phyloP scores from a whole-genome alignment of 2,113 vertebrate species.

The Pyrgilauda ruficollis region DNA sequence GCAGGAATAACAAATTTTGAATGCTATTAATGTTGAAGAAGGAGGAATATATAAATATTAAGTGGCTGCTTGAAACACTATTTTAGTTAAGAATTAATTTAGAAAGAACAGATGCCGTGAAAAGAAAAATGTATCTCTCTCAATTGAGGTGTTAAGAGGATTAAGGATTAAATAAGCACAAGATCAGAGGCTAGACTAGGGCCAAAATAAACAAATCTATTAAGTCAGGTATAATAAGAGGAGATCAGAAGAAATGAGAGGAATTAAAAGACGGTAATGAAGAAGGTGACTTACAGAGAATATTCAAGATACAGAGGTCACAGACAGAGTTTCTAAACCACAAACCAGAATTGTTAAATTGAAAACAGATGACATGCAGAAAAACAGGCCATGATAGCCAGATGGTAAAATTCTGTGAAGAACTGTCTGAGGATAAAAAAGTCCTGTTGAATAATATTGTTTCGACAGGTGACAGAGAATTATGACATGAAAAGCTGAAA shows the following conservation, averaged over 20 bases:
- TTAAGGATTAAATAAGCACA: constrained; percentile 32
- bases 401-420: constrained; percentile 41
- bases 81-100: background rate
- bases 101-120: background rate
- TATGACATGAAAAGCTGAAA: background rate
- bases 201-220: constrained; percentile 38
- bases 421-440: constrained; percentile 19
- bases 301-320: constrained; percentile 43
- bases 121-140: constrained; percentile 8
- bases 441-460: background rate
- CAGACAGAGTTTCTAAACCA: constrained; percentile 43
- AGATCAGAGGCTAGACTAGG: constrained; percentile 16
- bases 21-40: background rate
- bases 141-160: background rate
- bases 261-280: constrained; percentile 16
- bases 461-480: background rate
- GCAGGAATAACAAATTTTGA: background rate
- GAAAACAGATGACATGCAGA: constrained; percentile 16
- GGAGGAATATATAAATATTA: background rate
- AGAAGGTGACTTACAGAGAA: constrained; percentile 21
- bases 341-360: constrained; percentile 40
- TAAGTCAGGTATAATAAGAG: constrained; percentile 13
- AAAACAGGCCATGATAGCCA: constrained; percentile 17
- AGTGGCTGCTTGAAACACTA: background rate
- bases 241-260: constrained; percentile 30